phyloP scores from a whole-genome alignment of 2,888 invertebrate species.

The Pocota personata region DNA sequence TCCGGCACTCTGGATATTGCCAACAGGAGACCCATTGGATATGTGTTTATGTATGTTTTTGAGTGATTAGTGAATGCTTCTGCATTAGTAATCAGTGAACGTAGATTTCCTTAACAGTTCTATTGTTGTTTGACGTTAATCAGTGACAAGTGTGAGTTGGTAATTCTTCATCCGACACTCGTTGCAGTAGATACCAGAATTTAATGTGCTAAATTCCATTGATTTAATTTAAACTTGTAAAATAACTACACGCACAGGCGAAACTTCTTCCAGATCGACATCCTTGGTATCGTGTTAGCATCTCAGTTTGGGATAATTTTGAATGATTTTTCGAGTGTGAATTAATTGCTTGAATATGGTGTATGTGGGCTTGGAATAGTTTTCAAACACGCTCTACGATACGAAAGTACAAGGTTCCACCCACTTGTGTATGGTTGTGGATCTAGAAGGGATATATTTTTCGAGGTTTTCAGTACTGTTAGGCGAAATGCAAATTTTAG shows the following conservation, averaged over 20 bases:
- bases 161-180: not conserved
- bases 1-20: not conserved
- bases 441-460: not conserved
- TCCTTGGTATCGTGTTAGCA: conserved; percentile 14
- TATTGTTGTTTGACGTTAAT: conserved; percentile 18
- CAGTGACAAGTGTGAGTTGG: not conserved
- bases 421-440: not conserved
- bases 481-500: conserved; percentile 35
- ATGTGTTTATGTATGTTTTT: not conserved
- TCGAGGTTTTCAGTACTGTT: not conserved
- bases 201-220: conserved; percentile 53
- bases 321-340: conserved; percentile 55
- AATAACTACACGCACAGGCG: conserved; percentile 49
- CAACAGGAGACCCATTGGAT: not conserved
- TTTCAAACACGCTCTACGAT: not conserved
- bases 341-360: conserved; percentile 34
- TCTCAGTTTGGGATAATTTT: conserved; percentile 20
- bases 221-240: conserved; percentile 67
- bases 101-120: conserved; percentile 21
- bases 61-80: conserved; percentile 17
- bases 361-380: not conserved
- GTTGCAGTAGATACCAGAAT: not conserved
- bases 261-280: conserved; percentile 33
- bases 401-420: not conserved
- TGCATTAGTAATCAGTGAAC: conserved; percentile 33